Percentiles rank a stretch among this genome's conserved stretches.
These are phyloP conservation scores for Synchiropus splendidus DNA, from an alignment of 2,113 vertebrate genomes.

Conservation along the genomic window DNA sequence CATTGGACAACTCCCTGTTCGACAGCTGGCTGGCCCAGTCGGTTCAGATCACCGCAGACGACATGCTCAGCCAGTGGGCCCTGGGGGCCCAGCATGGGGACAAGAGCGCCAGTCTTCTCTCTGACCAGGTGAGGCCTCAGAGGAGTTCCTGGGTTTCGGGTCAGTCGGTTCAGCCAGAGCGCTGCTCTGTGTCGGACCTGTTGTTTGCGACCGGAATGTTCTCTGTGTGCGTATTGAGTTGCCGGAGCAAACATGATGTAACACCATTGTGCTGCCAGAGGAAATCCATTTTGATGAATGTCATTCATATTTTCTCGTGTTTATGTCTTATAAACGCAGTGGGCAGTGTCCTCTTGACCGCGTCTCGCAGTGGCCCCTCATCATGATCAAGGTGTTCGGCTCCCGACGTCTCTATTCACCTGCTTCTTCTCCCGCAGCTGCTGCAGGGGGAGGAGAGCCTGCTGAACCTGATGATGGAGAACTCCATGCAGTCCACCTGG, in stretches of 20 bases:
- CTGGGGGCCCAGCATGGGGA: slow-evolving; percentile 76
- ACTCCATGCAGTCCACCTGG: slow-evolving; percentile 81
- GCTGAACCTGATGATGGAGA: slow-evolving; percentile 93
- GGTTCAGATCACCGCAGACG: slow-evolving; percentile 87
- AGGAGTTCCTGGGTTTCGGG: neutral
- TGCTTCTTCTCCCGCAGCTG: slow-evolving; percentile 55
- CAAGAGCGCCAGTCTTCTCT: slow-evolving; percentile 78
- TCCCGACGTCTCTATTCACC: neutral
- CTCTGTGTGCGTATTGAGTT: slow-evolving; percentile 25
- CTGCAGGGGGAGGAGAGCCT: slow-evolving; percentile 88
- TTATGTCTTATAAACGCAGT: no score
- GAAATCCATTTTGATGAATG: neutral
- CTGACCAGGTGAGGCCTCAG: slow-evolving; percentile 66
- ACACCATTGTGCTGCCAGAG: slow-evolving; percentile 12
- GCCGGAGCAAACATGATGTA: slow-evolving; percentile 8
- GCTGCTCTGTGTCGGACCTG: slow-evolving; percentile 21
- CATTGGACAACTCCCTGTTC: slow-evolving; percentile 86
- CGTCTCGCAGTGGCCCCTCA: no score
- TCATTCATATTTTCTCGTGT: no score
- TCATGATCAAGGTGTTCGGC: no score
- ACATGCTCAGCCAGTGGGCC: slow-evolving; percentile 92
- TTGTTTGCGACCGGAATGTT: slow-evolving; percentile 22
- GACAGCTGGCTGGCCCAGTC: slow-evolving; percentile 95
- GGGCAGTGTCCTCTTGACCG: no score
- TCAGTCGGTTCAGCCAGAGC: neutral